Evolutionary conservation across 2,888 invertebrate species (phyloP).

Genomic region (Odontothrips loti): DNA sequence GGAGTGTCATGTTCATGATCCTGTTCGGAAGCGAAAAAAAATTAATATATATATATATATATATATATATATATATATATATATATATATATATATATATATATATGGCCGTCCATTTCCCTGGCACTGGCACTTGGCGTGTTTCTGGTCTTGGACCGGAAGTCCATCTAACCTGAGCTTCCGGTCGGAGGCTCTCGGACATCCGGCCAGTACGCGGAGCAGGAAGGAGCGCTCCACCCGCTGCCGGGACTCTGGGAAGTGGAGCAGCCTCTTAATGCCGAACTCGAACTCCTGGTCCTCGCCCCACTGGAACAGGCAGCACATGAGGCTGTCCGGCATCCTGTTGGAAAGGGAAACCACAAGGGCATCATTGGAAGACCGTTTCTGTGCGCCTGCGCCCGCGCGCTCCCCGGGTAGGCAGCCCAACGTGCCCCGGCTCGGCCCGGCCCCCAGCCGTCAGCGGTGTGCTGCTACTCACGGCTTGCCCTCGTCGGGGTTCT

Average conservation of each 20-base stretch:
- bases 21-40: conserved; percentile 40
- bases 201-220: conserved; percentile 72
- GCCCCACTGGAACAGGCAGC: conserved; percentile 79
- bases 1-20: conserved; percentile 62
- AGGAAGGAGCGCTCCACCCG: conserved; percentile 73
- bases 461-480: conserved; percentile 57
- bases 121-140: too few relatives aligned
- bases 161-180: conserved; percentile 51
- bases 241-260: conserved; percentile 66
- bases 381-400: not conserved
- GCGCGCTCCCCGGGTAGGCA: not conserved
- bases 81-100: too few relatives aligned
- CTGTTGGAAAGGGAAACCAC: conserved; percentile 48
- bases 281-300: conserved; percentile 77
- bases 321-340: conserved; percentile 69
- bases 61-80: too few relatives aligned
- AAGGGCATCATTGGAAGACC: conserved; percentile 10
- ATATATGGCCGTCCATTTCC: too few relatives aligned
- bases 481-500: conserved; percentile 71
- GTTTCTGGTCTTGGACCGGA: conserved; percentile 30
- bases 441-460: not conserved
- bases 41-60: too few relatives aligned
- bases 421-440: not conserved
- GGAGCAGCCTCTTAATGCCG: conserved; percentile 68
- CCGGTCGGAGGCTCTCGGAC: conserved; percentile 66